These are phyloP conservation scores for Picus viridis DNA, from an alignment of 2,797 vertebrate genomes.

Conservation along the genomic window DNA sequence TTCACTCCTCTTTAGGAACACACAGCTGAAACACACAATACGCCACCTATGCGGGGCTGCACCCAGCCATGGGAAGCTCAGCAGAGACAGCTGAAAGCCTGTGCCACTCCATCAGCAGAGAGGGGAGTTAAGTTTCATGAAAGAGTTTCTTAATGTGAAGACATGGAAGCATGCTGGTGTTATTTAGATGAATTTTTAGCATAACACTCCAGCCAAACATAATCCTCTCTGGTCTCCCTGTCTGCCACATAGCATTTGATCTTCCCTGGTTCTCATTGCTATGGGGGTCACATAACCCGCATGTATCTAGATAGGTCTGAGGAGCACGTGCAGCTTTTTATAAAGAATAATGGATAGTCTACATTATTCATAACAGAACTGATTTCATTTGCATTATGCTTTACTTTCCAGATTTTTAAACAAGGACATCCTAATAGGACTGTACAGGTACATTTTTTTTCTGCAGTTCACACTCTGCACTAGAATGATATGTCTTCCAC, in stretches of 20 bases:
- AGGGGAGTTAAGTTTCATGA: not conserved
- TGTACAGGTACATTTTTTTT: conserved; percentile 32
- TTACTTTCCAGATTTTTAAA: conserved; percentile 60
- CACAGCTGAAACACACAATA: not conserved
- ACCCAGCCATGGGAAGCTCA: not conserved
- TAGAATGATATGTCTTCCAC: conserved; percentile 29
- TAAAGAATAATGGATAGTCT: conserved; percentile 54
- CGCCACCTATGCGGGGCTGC: not conserved
- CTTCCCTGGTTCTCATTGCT: not conserved
- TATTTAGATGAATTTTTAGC: not conserved
- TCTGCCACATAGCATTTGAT: not conserved
- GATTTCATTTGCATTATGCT: conserved; percentile 62
- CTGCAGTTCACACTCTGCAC: not conserved
- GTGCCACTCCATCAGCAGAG: not conserved
- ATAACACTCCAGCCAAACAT: not conserved
- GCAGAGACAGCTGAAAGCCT: not conserved
- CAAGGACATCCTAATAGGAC: conserved; percentile 52
- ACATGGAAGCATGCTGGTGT: accelerated
- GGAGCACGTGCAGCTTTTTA: conserved; percentile 48
- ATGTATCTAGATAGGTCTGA: conserved; percentile 15
- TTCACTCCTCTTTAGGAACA: not conserved
- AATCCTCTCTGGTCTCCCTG: not conserved
- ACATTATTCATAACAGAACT: conserved; percentile 63
- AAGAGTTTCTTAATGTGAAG: not conserved
- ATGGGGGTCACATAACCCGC: conserved; percentile 5